Percentiles rank a stretch among this genome's conserved stretches.
These are phyloP conservation scores for Marmota monax DNA, from an alignment of 2,113 vertebrate species.

Conservation along the genomic window DNA sequence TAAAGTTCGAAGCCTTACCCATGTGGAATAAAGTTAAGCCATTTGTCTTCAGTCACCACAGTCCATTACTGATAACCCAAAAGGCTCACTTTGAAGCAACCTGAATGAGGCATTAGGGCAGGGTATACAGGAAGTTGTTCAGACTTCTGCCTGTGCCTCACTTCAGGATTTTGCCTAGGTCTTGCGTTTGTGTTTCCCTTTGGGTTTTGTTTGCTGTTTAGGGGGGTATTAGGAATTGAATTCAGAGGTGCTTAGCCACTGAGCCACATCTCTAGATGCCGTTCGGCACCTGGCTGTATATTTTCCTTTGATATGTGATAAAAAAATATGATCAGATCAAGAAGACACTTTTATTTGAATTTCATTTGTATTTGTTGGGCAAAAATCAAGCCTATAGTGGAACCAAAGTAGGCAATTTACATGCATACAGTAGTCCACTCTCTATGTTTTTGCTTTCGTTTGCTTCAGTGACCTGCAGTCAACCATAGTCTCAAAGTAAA, in stretches of 20 bases:
- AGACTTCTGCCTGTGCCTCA: neutral
- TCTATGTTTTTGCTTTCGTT: neutral
- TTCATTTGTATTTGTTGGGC: neutral
- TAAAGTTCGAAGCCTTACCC: neutral
- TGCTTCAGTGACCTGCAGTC: neutral
- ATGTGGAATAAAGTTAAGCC: neutral
- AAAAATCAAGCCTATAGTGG: neutral
- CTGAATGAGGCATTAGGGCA: constrained; percentile 17
- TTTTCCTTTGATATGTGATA: neutral
- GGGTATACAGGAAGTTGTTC: neutral
- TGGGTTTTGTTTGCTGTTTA: neutral
- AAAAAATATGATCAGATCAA: neutral
- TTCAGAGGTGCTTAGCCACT: neutral
- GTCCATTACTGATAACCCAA: constrained; percentile 69
- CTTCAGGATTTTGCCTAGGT: neutral
- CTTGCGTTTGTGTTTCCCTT: neutral
- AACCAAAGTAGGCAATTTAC: neutral
- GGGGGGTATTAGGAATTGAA: neutral
- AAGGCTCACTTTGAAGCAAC: constrained; percentile 74
- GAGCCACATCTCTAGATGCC: neutral
- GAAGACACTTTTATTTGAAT: neutral
- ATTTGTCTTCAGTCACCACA: constrained; percentile 74
- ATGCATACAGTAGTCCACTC: neutral
- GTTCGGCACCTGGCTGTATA: rapidly evolving
- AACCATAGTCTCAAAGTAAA: neutral